Evolutionary conservation across 2,797 vertebrate species (phyloP).

Genomic region (Xerus rutilus): DNA sequence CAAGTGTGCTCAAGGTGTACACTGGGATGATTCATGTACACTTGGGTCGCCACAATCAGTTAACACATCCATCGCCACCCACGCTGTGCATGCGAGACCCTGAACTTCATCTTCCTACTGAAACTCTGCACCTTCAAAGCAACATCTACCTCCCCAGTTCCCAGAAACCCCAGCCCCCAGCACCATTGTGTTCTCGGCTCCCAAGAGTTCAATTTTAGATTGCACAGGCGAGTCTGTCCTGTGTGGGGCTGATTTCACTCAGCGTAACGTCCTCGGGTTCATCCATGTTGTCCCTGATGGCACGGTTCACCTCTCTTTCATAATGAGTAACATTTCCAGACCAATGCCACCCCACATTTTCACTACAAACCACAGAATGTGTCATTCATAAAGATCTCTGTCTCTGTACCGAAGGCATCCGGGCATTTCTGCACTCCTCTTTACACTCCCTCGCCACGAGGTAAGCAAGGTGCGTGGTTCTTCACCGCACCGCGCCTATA

Average conservation of each 20-base stretch:
- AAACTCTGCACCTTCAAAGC: not conserved
- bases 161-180: too few relatives aligned
- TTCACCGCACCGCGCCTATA: not conserved
- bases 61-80: not conserved
- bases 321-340: not conserved
- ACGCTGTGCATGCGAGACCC: rapidly evolving
- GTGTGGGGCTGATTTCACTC: not conserved
- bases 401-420: not conserved
- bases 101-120: not conserved
- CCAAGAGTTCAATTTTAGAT: not conserved
- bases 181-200: not conserved
- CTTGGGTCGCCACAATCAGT: not conserved
- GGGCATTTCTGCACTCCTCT: not conserved
- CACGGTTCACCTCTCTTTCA: not conserved
- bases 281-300: not conserved
- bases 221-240: not conserved
- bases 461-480: not conserved
- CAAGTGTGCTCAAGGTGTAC: not conserved
- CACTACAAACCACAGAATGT: not conserved
- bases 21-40: not conserved
- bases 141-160: too few relatives aligned
- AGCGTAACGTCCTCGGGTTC: not conserved
- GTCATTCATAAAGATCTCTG: not conserved
- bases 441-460: not conserved
- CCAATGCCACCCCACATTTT: not conserved